Evolutionary conservation across 2,113 vertebrate species (phyloP).

Genomic region (Lucifuga dentata): DNA sequence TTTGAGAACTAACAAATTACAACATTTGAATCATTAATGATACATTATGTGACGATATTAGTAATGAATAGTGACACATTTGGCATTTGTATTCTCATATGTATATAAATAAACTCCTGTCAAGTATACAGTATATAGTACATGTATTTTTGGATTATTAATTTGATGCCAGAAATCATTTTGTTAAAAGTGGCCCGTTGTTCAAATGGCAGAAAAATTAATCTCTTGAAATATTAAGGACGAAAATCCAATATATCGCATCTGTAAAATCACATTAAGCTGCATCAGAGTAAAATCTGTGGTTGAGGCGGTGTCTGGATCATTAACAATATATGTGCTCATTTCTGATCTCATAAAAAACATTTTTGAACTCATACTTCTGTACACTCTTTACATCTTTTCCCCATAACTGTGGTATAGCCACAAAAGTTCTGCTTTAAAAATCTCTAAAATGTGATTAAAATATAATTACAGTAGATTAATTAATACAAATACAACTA

Average conservation of each 20-base stretch:
- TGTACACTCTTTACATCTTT: constrained; percentile 15
- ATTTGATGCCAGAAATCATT: constrained; percentile 9
- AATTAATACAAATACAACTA: too few relatives aligned
- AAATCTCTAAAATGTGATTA: too few relatives aligned
- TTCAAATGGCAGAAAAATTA: constrained; percentile 22
- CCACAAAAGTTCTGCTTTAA: too few relatives aligned
- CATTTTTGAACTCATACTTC: too few relatives aligned
- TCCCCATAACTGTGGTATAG: not conserved
- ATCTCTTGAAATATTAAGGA: constrained; percentile 37
- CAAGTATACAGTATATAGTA: constrained; percentile 4
- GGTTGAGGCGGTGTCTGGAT: constrained; percentile 3
- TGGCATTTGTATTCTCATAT: too few relatives aligned
- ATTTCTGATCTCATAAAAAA: constrained; percentile 24
- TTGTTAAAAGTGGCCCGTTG: constrained; percentile 14
- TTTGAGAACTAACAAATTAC: too few relatives aligned
- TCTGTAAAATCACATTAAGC: constrained; percentile 17
- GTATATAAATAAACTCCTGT: not conserved
- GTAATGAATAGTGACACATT: too few relatives aligned
- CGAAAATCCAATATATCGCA: not conserved
- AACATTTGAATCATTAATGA: too few relatives aligned
- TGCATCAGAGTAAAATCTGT: constrained; percentile 20
- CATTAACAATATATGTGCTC: constrained; percentile 36
- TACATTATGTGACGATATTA: too few relatives aligned
- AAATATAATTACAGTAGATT: too few relatives aligned
- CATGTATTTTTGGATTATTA: too few relatives aligned